Percentiles rank a stretch among this genome's conserved stretches.
Conservation (phyloP, 2,888 invertebrate species). For the Yponomeuta evonymella region DNA sequence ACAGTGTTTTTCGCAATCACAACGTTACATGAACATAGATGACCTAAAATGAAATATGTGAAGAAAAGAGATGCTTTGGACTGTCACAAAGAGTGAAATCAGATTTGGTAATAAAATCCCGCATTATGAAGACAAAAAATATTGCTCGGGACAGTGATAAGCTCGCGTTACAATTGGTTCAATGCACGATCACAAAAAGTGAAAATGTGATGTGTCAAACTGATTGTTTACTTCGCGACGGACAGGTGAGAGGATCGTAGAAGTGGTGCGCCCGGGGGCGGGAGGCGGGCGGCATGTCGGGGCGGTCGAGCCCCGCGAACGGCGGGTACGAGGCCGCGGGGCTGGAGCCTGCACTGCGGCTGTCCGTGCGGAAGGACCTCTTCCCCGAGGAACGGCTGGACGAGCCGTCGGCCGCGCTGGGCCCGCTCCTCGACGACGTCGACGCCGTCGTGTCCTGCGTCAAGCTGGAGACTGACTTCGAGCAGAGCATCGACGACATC, state of each 20-base stretch:
- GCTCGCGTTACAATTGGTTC: slow-evolving; percentile 53
- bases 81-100: slow-evolving; percentile 62
- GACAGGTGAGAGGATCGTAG: slow-evolving; percentile 73
- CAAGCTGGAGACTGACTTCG: slow-evolving; percentile 70
- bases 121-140: slow-evolving; percentile 52
- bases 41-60: slow-evolving; percentile 76
- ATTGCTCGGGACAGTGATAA: slow-evolving; percentile 48
- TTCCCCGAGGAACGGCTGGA: slow-evolving; percentile 56
- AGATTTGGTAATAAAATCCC: slow-evolving; percentile 61
- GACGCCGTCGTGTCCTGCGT: slow-evolving; percentile 54
- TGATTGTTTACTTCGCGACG: slow-evolving; percentile 73
- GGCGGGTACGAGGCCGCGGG: slow-evolving; percentile 64
- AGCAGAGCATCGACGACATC: slow-evolving; percentile 67
- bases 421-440: slow-evolving; percentile 43
- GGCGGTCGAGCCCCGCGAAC: slow-evolving; percentile 68
- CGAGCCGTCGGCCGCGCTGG: slow-evolving; percentile 39
- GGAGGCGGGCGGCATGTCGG: slow-evolving; percentile 69
- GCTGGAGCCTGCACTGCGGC: slow-evolving; percentile 49
- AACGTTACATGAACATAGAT: slow-evolving; percentile 78
- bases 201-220: slow-evolving; percentile 77
- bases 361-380: slow-evolving; percentile 71
- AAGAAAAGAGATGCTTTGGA: slow-evolving; percentile 73
- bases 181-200: slow-evolving; percentile 65
- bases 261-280: slow-evolving; percentile 65
- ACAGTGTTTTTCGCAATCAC: slow-evolving; percentile 76